phyloP scores from a whole-genome alignment of 2,797 vertebrate species.

The Mus minutoides region DNA sequence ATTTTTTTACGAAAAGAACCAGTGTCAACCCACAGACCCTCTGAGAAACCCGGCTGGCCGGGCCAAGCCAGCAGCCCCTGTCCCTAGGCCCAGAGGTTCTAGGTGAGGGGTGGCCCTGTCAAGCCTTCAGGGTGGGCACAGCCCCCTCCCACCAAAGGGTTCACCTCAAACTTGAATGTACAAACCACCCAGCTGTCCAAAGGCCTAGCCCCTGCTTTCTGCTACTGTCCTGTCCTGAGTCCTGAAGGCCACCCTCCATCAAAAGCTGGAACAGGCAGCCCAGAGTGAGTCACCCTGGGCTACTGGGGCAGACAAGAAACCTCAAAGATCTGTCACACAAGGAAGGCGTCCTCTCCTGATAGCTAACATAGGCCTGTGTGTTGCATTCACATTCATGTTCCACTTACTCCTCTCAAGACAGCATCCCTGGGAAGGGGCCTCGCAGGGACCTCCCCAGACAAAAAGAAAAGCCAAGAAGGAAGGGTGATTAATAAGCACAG shows the following conservation, averaged over 20 bases:
- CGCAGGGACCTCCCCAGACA: slow-evolving; percentile 69
- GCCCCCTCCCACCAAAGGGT: slow-evolving; percentile 74
- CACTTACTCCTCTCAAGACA: slow-evolving; percentile 52
- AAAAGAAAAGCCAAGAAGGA: slow-evolving; percentile 56
- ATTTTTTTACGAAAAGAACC: slow-evolving; percentile 83
- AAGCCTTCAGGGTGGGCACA: slow-evolving; percentile 6
- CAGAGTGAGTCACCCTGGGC: background rate
- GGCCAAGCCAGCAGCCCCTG: slow-evolving; percentile 80
- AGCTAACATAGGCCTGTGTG: slow-evolving; percentile 73
- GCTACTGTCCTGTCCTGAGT: slow-evolving; percentile 71
- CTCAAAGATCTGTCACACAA: slow-evolving; percentile 61
- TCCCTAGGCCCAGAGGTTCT: slow-evolving; percentile 50
- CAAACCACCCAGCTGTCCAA: slow-evolving; percentile 67
- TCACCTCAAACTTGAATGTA: slow-evolving; percentile 84
- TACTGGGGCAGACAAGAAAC: slow-evolving; percentile 34
- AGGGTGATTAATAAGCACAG: slow-evolving; percentile 71
- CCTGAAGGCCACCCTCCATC: background rate
- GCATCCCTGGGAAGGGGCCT: slow-evolving; percentile 65
- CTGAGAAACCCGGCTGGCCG: slow-evolving; percentile 75
- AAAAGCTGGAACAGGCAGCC: slow-evolving; percentile 1
- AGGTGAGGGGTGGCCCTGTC: slow-evolving; percentile 43
- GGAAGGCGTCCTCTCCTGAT: slow-evolving; percentile 66
- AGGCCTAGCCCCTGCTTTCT: slow-evolving; percentile 64
- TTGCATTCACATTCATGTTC: slow-evolving; percentile 61
- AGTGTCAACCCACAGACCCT: slow-evolving; percentile 82